Conservation (phyloP, 1,140 invertebrate species). For the Ips typographus region DNA sequence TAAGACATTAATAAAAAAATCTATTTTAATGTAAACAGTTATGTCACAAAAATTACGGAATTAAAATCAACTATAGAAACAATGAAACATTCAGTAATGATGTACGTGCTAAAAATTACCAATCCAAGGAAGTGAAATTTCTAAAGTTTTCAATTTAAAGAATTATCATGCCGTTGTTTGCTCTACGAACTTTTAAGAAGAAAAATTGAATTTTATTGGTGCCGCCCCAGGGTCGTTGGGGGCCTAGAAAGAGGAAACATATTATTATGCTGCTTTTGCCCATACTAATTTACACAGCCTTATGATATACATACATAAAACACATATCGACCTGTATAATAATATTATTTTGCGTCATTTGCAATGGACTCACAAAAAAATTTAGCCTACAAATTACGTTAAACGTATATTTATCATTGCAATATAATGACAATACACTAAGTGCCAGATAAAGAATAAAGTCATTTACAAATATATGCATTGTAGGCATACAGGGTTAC, state of each 20-base stretch:
- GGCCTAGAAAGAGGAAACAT: conserved; percentile 14
- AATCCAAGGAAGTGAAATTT: neutral
- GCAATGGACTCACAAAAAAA: conserved; percentile 17
- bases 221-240: conserved; percentile 3
- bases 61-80: neutral
- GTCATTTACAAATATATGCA: too few relatives aligned
- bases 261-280: conserved; percentile 38
- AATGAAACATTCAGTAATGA: conserved; percentile 12
- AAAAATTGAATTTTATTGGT: neutral
- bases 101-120: neutral
- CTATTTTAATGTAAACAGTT: neutral
- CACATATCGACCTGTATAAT: conserved; percentile 48
- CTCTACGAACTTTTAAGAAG: too few relatives aligned
- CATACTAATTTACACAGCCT: conserved; percentile 52
- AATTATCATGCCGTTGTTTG: too few relatives aligned
- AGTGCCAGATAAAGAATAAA: too few relatives aligned
- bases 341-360: conserved; percentile 38
- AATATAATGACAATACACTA: too few relatives aligned
- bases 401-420: too few relatives aligned
- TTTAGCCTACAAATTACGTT: neutral
- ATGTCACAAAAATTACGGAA: neutral
- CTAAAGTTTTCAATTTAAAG: too few relatives aligned
- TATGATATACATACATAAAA: conserved; percentile 51
- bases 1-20: conserved; percentile 1
- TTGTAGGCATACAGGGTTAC: too few relatives aligned